These are phyloP conservation scores for Corynorhinus townsendii DNA, from an alignment of 2,113 vertebrate species.

Conservation along the genomic window DNA sequence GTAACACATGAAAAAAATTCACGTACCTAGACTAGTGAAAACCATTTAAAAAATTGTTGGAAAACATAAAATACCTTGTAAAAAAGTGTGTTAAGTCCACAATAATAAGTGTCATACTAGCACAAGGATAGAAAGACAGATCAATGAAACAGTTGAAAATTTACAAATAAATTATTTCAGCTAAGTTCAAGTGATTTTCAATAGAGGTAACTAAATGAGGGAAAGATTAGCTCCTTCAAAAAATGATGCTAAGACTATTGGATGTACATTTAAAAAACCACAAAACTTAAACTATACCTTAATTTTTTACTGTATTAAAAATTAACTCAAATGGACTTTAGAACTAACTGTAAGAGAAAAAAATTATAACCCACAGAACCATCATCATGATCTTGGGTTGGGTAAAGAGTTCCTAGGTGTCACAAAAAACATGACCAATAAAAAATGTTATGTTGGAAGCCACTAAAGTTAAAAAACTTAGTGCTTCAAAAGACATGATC, in stretches of 20 bases:
- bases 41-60: not conserved
- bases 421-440: too few relatives aligned
- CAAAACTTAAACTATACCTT: not conserved
- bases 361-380: too few relatives aligned
- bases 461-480: too few relatives aligned
- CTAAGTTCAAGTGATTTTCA: not conserved
- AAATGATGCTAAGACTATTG: not conserved
- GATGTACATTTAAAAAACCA: not conserved
- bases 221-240: not conserved
- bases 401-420: too few relatives aligned
- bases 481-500: too few relatives aligned
- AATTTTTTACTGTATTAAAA: not conserved
- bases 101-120: not conserved
- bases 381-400: too few relatives aligned
- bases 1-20: not conserved
- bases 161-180: not conserved
- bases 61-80: not conserved
- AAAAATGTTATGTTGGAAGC: too few relatives aligned
- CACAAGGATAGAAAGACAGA: not conserved
- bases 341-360: too few relatives aligned
- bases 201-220: not conserved
- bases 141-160: not conserved
- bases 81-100: not conserved
- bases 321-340: not conserved
- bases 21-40: not conserved